Conservation (phyloP, 2,113 vertebrate species). For the Nanger granti region DNA sequence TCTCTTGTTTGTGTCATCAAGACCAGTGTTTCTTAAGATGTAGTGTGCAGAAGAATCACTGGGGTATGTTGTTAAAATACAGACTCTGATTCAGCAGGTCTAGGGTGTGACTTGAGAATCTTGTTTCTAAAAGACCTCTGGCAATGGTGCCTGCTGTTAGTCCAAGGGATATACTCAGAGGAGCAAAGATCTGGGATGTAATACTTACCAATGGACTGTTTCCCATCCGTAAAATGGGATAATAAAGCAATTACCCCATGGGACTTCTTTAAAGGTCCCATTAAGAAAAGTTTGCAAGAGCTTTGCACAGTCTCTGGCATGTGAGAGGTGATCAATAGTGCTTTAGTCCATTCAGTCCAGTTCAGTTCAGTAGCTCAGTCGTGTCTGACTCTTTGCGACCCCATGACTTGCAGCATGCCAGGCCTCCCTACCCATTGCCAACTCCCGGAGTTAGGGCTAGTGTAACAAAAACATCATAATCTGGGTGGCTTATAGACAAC, state of each 20-base stretch:
- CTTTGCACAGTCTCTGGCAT: neutral
- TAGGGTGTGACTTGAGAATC: neutral
- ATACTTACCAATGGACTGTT: neutral
- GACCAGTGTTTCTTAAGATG: neutral
- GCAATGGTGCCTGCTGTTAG: neutral
- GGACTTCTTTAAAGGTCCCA: neutral
- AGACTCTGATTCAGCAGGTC: neutral
- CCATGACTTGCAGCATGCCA: too few species aligned
- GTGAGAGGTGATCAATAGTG: neutral
- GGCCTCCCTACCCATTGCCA: too few species aligned
- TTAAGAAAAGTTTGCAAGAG: neutral
- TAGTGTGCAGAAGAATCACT: neutral
- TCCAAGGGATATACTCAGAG: neutral
- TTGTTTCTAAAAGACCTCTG: slow-evolving; percentile 2
- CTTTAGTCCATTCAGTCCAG: neutral
- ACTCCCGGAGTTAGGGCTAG: neutral
- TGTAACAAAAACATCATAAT: neutral
- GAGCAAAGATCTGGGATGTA: neutral
- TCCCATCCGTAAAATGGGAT: neutral
- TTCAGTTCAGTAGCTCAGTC: too few species aligned
- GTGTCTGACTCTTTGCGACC: too few species aligned
- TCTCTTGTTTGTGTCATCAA: neutral
- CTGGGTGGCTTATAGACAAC: neutral
- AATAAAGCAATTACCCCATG: neutral
- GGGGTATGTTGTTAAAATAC: neutral